Conservation (phyloP, 2,888 invertebrate species). For the Mylabris sibirica region DNA sequence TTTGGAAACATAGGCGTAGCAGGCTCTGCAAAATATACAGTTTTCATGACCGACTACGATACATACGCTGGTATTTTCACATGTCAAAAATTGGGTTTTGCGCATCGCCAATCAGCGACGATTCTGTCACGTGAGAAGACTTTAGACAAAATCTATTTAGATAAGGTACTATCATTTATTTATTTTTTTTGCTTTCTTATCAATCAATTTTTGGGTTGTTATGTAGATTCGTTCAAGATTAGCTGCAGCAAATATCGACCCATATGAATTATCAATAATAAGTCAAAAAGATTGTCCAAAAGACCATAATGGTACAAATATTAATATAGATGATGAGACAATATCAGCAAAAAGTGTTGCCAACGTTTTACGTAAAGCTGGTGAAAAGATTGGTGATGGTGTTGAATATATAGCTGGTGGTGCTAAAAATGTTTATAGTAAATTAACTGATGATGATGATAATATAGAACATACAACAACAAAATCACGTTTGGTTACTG, state of each 20-base stretch:
- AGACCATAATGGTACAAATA: constrained; percentile 68
- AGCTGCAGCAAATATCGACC: constrained; percentile 73
- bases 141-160: constrained; percentile 71
- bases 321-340: constrained; percentile 78
- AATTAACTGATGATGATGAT: constrained; percentile 59
- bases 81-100: constrained; percentile 78
- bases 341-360: constrained; percentile 78
- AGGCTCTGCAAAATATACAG: constrained; percentile 76
- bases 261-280: constrained; percentile 78
- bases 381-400: constrained; percentile 71
- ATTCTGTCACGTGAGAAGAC: constrained; percentile 79
- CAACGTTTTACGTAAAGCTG: constrained; percentile 74
- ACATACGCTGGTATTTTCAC: constrained; percentile 80
- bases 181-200: too few species aligned
- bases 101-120: constrained; percentile 79
- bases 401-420: constrained; percentile 75
- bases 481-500: constrained; percentile 31
- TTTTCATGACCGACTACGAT: constrained; percentile 77
- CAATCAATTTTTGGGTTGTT: not conserved
- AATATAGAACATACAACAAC: constrained; percentile 54
- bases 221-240: constrained; percentile 71
- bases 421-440: constrained; percentile 75
- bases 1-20: constrained; percentile 68
- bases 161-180: constrained; percentile 17
- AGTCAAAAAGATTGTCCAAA: constrained; percentile 76